Base-by-base conservation (phyloP, 2,113 vertebrate species). In the Paradisaea rubra region DNA sequence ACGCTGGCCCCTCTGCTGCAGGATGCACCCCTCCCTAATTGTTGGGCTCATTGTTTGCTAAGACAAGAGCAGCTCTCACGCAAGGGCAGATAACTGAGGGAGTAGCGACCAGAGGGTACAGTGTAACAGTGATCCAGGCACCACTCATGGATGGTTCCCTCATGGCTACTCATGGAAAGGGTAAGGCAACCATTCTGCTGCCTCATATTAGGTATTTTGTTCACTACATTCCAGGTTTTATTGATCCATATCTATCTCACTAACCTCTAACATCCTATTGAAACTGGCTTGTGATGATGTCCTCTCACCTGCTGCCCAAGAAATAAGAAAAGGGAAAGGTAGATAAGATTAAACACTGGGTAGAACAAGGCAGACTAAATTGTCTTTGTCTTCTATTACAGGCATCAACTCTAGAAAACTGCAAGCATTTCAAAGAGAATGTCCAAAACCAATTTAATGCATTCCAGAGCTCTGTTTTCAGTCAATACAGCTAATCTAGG, bases 91-190 rank as follows among this genome's bases (percentile, higher is more conserved):
- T 88, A 44, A 30, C 12, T n/a, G 44, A 53, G n/a, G 27, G n/a
- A 37, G 41, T 23, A 15, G 31, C 3, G 10, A 53, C 31, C 19
- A 33, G 49, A 45, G 27, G 22, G 9, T 18, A 16, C 13, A 64
- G 35, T 13, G 37, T 35, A 76, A 50, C 44, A 73, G 11, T 16
- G 39, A 42, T 49, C 57, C 63, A 80, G 59, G 15, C 13, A n/a
- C 9, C 30, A 39, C n/a, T 71, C 25, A 19, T 15, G 7, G 47
- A 13, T 24, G 13, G 9, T 8, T 3, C 7, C 27, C 18, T 39
- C 9, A 25, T 37, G 18, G 57, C 30, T 39, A 59, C 14, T 66
- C 9, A 22, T 0, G 0, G 2, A 41, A 69, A 42, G 12, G 23
- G 44, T 13, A 78, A 52, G 16, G 5, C 9, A 93, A 41, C 7